A percentile compares a stretch with the other conserved stretches of the same genome.
These are phyloP conservation scores for Falco rusticolus DNA, from an alignment of 2,797 vertebrate species.

Conservation along the genomic window DNA sequence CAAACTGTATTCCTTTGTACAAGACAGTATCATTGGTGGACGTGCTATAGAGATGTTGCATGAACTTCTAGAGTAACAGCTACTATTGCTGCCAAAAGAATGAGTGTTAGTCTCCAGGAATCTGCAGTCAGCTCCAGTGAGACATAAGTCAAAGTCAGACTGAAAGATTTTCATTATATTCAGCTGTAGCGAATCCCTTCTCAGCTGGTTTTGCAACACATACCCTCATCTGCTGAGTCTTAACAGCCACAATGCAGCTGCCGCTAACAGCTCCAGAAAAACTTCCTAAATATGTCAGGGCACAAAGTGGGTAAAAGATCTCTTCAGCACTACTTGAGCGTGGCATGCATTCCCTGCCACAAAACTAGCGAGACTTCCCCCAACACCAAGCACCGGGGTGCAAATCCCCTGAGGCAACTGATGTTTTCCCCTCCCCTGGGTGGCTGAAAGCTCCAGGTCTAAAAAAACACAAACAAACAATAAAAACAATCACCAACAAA, in stretches of 20 bases:
- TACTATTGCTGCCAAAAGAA: neutral
- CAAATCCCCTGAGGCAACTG: neutral
- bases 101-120: neutral
- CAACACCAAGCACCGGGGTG: neutral
- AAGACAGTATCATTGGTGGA: neutral
- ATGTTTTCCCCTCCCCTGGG: neutral
- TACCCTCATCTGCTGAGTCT: constrained; percentile 42
- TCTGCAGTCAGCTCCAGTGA: neutral
- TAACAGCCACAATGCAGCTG: constrained; percentile 2
- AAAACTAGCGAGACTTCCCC: neutral
- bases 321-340: neutral
- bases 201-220: constrained; percentile 1
- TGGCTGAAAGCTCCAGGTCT: neutral
- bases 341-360: neutral
- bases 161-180: constrained; percentile 42
- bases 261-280: neutral
- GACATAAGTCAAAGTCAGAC: neutral
- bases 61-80: neutral
- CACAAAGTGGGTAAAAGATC: neutral
- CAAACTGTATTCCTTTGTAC: neutral
- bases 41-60: neutral
- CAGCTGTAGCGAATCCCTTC: constrained; percentile 27
- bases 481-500: neutral
- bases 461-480: neutral
- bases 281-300: neutral